Conservation (phyloP, 1,140 invertebrate genomes). For the Adelges cooleyi region DNA sequence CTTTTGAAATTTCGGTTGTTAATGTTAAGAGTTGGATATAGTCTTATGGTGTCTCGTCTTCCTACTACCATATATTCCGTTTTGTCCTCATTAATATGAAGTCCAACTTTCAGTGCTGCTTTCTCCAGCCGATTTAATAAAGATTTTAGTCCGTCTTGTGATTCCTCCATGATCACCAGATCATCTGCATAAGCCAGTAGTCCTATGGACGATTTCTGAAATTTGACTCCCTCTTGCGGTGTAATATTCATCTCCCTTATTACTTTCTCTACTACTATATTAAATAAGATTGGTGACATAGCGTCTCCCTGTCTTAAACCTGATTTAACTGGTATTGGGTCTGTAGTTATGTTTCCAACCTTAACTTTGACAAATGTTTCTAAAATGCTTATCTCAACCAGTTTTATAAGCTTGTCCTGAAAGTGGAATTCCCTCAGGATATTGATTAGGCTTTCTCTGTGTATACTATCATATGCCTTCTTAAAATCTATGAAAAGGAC, state of each 20-base stretch:
- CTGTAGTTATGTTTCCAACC: conserved; percentile 13
- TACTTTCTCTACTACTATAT: conserved; percentile 22
- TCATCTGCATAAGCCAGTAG: not conserved
- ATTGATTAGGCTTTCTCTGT: conserved; percentile 11
- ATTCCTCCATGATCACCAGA: not conserved
- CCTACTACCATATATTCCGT: not conserved
- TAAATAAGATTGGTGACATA: conserved; percentile 23
- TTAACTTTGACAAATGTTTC: conserved; percentile 10
- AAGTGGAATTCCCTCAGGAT: conserved; percentile 13
- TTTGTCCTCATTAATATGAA: too few species aligned
- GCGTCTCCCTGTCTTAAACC: conserved; percentile 22
- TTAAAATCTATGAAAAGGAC: too few species aligned
- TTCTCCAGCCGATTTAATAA: too few species aligned
- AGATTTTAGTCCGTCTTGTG: not conserved
- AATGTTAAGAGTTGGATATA: not conserved
- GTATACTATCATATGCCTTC: too few species aligned
- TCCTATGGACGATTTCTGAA: not conserved
- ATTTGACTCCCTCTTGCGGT: not conserved
- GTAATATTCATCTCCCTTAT: conserved; percentile 4
- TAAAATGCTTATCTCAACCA: conserved; percentile 17
- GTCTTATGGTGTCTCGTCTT: too few species aligned
- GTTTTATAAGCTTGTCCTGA: conserved; percentile 12
- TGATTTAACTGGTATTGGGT: conserved; percentile 8
- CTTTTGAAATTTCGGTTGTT: not conserved
- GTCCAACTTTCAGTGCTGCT: too few species aligned